Evolutionary conservation across 2,888 invertebrate species (phyloP), one percentile per base, ranked within the genome.

Genomic region (Brenthis ino): DNA sequence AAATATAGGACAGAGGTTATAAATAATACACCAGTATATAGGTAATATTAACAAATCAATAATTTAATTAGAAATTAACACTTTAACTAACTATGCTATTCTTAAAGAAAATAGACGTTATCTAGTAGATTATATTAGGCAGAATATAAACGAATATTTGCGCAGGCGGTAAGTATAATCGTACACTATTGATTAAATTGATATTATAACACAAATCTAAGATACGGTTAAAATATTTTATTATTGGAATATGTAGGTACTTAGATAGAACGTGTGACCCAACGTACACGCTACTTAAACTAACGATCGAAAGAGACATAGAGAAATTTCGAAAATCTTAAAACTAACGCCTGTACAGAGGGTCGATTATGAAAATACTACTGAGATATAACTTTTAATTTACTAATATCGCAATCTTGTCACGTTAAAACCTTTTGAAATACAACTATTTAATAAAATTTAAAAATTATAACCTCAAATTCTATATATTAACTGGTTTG

Each of bases 11-110:
- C 8, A 43, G 48, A 16, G 57, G 54, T 55, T 68, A 54, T 2
- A 84, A 83, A 85, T 83, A 79, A 87, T 73, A 87, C 83, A 80
- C 77, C 51, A 65, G 65, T 33, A 48, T 74, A 63, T 71, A 73
- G 76, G 76, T 85, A 86, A 85, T 75, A 85, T 89, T 89, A 91
- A 91, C 89, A 91, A 91, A 91, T 88, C 82, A 87, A 86, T 90
- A 87, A 85, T 91, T 82, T 92, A 89, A 88, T 91, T 84, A 82
- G 86, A 91, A 91, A 89, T 87, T 85, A 91, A 91, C 88, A 88
- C 83, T 86, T 86, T 79, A 85, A 82, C 85, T 88, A 89, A 83
- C 72, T 79, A 78, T 79, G 82, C 85, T 88, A 86, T 86, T 84
- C 81, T 85, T 90, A 87, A 87, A 82, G 85, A 90, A 91, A 90